Conservation (phyloP, 2,888 invertebrate species). For the Callimorpha dominula region DNA sequence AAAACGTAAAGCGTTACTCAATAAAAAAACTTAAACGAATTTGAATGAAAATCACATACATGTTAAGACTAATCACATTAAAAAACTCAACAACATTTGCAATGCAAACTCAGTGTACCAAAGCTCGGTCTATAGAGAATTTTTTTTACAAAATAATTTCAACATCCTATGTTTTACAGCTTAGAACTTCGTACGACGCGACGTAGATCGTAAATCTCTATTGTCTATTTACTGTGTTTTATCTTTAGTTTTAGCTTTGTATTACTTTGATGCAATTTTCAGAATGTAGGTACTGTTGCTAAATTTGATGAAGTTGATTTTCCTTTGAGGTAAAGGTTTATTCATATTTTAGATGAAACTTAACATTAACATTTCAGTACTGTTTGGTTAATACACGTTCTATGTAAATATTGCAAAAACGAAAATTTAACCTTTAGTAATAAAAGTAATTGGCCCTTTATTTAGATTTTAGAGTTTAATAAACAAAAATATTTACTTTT, state of each 20-base stretch:
- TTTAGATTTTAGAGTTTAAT: too few species aligned
- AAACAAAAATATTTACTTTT: too few species aligned
- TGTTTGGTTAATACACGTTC: too few species aligned
- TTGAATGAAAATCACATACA: background rate
- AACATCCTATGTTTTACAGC: constrained; percentile 8
- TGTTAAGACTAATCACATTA: constrained; percentile 12
- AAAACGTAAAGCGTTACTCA: background rate
- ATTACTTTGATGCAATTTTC: constrained; percentile 6
- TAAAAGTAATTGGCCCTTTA: too few species aligned
- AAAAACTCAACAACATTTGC: constrained; percentile 12
- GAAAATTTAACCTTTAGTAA: too few species aligned
- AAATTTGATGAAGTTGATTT: background rate
- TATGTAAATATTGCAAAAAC: too few species aligned
- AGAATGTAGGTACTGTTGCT: background rate
- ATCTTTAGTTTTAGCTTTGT: constrained; percentile 9
- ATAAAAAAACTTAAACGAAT: background rate
- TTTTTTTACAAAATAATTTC: constrained; percentile 19
- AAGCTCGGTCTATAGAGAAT: constrained; percentile 6
- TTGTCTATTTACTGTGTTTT: constrained; percentile 15
- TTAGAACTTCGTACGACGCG: constrained; percentile 9
- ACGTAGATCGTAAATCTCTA: constrained; percentile 11
- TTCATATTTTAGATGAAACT: background rate
- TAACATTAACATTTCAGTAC: background rate
- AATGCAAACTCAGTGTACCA: constrained; percentile 12
- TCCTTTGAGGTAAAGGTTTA: background rate